Conservation (phyloP, 2,797 vertebrate species). For the Trichosurus vulpecula region DNA sequence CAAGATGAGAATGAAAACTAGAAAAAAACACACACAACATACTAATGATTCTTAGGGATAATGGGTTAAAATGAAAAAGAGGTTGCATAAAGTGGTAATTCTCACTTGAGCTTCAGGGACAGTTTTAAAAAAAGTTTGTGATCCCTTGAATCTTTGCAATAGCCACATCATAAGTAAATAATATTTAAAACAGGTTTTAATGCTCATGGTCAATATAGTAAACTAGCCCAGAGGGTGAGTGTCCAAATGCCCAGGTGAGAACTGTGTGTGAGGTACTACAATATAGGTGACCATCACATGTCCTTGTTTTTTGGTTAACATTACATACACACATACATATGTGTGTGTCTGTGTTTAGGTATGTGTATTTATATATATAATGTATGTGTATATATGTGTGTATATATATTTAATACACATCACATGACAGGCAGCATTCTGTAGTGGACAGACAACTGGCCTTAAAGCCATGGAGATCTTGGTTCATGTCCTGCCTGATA, state of each 20-base stretch:
- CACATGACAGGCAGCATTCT: neutral
- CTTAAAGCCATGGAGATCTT: neutral
- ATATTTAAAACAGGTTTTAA: slow-evolving; percentile 2
- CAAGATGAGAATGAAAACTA: slow-evolving; percentile 88
- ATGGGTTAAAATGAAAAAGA: slow-evolving; percentile 13
- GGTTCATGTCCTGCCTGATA: neutral
- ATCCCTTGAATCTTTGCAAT: slow-evolving; percentile 34
- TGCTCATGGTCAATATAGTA: neutral
- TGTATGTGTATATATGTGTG: too few species aligned
- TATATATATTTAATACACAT: neutral
- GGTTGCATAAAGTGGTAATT: slow-evolving; percentile 1
- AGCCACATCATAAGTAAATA: slow-evolving; percentile 37
- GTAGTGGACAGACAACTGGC: neutral
- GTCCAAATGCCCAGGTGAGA: neutral
- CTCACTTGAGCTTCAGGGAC: slow-evolving; percentile 1
- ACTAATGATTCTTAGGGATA: slow-evolving; percentile 22
- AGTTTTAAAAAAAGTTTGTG: slow-evolving; percentile 15
- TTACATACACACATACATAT: too few species aligned
- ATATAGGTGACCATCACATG: neutral
- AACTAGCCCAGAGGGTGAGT: neutral
- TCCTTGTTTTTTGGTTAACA: neutral
- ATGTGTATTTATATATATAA: too few species aligned
- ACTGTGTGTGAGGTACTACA: neutral
- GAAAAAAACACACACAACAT: slow-evolving; percentile 55
- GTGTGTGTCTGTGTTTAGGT: too few species aligned